Conservation (phyloP, 92 coral and sea anemone species). For the Phenganax marumi region DNA sequence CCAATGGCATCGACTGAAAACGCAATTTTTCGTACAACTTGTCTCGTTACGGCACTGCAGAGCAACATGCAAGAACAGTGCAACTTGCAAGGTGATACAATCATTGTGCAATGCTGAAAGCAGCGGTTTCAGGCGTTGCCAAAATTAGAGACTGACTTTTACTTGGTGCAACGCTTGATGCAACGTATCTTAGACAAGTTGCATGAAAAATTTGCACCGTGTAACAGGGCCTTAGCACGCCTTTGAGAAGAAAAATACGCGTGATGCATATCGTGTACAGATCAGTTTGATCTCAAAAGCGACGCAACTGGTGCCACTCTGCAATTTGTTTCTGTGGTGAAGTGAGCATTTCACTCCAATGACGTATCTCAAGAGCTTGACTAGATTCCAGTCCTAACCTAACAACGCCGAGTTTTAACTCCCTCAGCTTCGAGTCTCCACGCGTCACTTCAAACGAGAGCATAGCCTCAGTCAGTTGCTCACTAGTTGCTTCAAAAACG, state of each 20-base stretch:
- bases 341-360: constrained; percentile 91
- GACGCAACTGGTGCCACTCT: constrained; percentile 77
- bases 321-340: constrained; percentile 81
- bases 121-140: too few species aligned
- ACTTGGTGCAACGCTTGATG: too few species aligned
- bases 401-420: constrained; percentile 65
- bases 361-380: constrained; percentile 75
- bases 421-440: constrained; percentile 75
- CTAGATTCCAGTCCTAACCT: constrained; percentile 74
- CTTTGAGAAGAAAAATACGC: background rate
- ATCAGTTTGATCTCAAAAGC: background rate
- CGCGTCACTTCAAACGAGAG: constrained; percentile 71
- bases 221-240: background rate
- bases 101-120: too few species aligned
- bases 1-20: too few species aligned
- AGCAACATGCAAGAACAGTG: too few species aligned
- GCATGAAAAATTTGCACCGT: too few species aligned
- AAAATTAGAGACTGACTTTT: too few species aligned
- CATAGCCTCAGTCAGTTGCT: constrained; percentile 68
- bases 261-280: background rate
- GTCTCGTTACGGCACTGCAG: too few species aligned
- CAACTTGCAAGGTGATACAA: too few species aligned
- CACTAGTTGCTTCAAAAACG: constrained; percentile 72
- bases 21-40: too few species aligned
- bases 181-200: too few species aligned